These are phyloP conservation scores for Sarcophaga carnaria DNA, from an alignment of 2,888 invertebrate species.

Conservation along the genomic window DNA sequence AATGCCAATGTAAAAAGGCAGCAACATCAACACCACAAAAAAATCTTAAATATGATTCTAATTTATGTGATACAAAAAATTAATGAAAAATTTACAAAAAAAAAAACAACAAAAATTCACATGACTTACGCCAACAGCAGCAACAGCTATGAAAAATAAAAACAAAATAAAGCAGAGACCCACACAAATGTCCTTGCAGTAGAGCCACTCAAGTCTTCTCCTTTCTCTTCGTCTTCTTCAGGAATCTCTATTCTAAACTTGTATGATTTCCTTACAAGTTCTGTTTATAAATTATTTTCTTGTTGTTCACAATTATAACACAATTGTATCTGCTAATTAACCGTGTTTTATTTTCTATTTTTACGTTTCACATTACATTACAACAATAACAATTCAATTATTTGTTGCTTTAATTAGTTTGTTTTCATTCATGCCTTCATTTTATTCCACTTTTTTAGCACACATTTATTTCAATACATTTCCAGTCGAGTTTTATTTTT, in stretches of 20 bases:
- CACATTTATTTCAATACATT: background rate
- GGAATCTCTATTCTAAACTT: background rate
- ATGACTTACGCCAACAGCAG: constrained; percentile 22
- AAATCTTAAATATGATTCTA: constrained; percentile 13
- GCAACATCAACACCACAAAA: background rate
- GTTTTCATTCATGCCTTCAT: background rate
- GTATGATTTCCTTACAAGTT: background rate
- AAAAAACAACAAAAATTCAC: constrained; percentile 3
- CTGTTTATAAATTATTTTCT: background rate
- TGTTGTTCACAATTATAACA: background rate
- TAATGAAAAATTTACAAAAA: background rate
- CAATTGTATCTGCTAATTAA: background rate
- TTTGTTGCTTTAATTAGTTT: constrained; percentile 9
- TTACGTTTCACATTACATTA: constrained; percentile 3
- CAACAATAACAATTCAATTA: constrained; percentile 18
- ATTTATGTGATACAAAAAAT: background rate
- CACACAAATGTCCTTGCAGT: background rate
- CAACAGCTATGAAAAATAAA: background rate
- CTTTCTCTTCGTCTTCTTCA: background rate
- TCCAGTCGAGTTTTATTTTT: constrained; percentile 17
- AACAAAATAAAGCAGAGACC: background rate
- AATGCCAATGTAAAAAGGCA: constrained; percentile 42
- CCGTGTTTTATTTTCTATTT: constrained; percentile 11
- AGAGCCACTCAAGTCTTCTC: background rate
- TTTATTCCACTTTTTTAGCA: constrained; percentile 32